Evolutionary conservation across 2,888 invertebrate genomes (phyloP).

Genomic region (Liopterus haemorrhoidalis): DNA sequence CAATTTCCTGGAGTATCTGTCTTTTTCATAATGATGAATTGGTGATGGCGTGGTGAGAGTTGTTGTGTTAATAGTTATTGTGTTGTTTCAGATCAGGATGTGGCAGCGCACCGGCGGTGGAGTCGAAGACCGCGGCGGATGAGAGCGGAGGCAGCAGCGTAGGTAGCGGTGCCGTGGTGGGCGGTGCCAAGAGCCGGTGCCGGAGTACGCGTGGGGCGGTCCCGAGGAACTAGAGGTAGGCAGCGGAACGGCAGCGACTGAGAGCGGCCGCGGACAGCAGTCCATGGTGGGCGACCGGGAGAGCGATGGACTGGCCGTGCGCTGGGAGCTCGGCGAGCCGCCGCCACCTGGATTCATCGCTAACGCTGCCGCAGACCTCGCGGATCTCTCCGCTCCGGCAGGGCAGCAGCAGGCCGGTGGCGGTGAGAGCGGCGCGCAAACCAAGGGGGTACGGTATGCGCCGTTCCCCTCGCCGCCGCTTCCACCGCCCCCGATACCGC

Average conservation of each 20-base stretch:
- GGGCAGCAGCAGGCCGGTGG: slow-evolving; percentile 34
- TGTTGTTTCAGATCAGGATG: slow-evolving; percentile 40
- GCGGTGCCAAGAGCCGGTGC: slow-evolving; percentile 3
- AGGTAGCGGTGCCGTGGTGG: slow-evolving; percentile 35
- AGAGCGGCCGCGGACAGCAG: slow-evolving; percentile 44
- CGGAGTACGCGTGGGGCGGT: slow-evolving; percentile 5
- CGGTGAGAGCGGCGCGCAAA: slow-evolving; percentile 42
- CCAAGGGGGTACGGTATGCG: slow-evolving; percentile 54
- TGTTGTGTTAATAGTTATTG: too few relatives aligned
- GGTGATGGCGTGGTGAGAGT: too few relatives aligned
- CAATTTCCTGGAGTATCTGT: too few relatives aligned
- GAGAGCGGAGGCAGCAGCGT: slow-evolving; percentile 37
- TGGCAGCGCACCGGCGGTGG: slow-evolving; percentile 35
- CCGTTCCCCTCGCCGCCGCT: slow-evolving; percentile 45
- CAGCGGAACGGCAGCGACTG: slow-evolving; percentile 42
- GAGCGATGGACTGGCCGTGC: slow-evolving; percentile 58
- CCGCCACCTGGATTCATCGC: slow-evolving; percentile 53
- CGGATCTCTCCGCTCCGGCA: slow-evolving; percentile 14
- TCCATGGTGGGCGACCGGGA: slow-evolving; percentile 54
- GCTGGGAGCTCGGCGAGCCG: slow-evolving; percentile 55
- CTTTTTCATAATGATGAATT: too few relatives aligned
- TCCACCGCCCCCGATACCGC: slow-evolving; percentile 40
- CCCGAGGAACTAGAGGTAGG: slow-evolving; percentile 42
- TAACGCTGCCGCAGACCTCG: slow-evolving; percentile 48
- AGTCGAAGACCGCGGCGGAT: slow-evolving; percentile 40